phyloP scores from a whole-genome alignment of 1,140 invertebrate genomes.

The Lucilia cuprina region DNA sequence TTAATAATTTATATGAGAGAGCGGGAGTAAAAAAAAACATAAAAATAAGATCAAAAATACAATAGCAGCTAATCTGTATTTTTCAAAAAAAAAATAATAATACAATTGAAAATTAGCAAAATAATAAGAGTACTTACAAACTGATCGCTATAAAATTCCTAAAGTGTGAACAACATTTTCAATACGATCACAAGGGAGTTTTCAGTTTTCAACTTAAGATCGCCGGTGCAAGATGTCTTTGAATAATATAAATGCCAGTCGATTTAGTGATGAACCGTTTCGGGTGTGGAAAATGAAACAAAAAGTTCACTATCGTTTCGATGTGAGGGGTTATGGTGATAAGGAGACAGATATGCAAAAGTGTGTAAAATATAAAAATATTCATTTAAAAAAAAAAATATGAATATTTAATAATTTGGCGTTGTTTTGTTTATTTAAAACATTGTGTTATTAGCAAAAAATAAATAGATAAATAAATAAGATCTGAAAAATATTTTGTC shows the following conservation, averaged over 20 bases:
- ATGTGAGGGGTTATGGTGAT: conserved; percentile 40
- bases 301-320: conserved; percentile 55
- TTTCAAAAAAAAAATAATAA: conserved; percentile 4
- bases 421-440: too few species aligned
- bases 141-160: not conserved
- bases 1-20: not conserved
- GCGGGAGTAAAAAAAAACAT: too few species aligned
- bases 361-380: conserved; percentile 21
- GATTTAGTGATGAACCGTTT: conserved; percentile 46
- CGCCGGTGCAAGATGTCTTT: conserved; percentile 48
- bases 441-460: too few species aligned
- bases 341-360: conserved; percentile 12
- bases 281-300: conserved; percentile 56
- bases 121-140: not conserved
- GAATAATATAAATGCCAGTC: conserved; percentile 47
- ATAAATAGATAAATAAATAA: too few species aligned
- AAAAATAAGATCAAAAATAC: not conserved
- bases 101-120: conserved; percentile 1
- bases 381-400: conserved; percentile 15
- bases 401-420: not conserved
- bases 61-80: not conserved
- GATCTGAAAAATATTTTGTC: too few species aligned
- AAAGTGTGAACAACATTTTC: not conserved
- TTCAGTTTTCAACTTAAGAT: not conserved
- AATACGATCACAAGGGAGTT: not conserved